Base-by-base conservation (phyloP, 1,140 invertebrate genomes). In the Bombus terrestris region DNA sequence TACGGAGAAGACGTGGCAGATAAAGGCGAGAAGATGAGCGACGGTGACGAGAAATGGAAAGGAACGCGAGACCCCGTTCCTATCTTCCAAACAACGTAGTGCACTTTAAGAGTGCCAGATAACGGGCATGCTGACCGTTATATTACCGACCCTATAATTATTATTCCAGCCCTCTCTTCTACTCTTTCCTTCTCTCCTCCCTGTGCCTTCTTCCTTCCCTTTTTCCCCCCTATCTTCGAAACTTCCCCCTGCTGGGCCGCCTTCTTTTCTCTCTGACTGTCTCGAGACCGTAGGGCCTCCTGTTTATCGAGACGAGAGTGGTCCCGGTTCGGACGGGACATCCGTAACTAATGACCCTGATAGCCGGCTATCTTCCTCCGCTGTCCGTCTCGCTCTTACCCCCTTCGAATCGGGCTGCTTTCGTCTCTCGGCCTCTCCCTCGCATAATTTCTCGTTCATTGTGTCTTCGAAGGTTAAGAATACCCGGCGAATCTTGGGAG, bases 321-420 rank as follows among this genome's bases (percentile, higher is more conserved):
- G 93, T 92, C 91, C 89, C 91, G 92, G 93, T 93, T 93, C 91
- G 88, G 92, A 93, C 90, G 90, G 93, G 93, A 94, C 94, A 94
- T 94, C 93, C 93, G 93, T 94, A 94, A 94, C 94, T 94, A 94
- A 94, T 94, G 94, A 94, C 93, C 93, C 93, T 93, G 94, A 94
- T 94, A 94, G 93, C 92, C 90, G 82, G 80, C 85, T 88, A 86
- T 87, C 90, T 88, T 86, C 84, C 89, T 69, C 73, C 80, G 87
- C 69, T 79, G 64, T 85, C 74, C 85, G 77, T 81, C 89, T 85
- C 68, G 73, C 62, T 88, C 81, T 81, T 18, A 15, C 75, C 59
- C 35, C 39, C 37, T 28, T 69, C 32, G 76, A 71, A 85, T 82
- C 85, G 71, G 78, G 75, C n/a, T 66, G 53, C 28, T 28, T 64